Conservation (phyloP, 1,140 invertebrate species). For the Orius insidiosus region DNA sequence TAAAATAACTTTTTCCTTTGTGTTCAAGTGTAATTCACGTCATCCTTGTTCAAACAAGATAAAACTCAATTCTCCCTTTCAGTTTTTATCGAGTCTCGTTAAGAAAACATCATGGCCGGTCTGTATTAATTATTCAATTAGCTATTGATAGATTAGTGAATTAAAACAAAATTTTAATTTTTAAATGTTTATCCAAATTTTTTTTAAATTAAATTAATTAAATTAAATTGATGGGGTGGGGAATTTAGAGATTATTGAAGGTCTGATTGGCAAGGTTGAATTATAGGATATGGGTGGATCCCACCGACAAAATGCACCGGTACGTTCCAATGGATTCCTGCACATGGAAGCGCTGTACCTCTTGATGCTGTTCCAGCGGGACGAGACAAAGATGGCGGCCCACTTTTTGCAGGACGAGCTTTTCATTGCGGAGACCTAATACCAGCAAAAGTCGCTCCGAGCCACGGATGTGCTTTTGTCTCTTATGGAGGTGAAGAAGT, state of each 20-base stretch:
- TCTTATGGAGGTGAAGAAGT: constrained; percentile 42
- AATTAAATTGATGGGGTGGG: too few relatives aligned
- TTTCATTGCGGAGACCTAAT: constrained; percentile 51
- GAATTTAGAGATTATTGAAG: background rate
- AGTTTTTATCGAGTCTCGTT: too few relatives aligned
- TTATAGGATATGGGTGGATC: constrained; percentile 13
- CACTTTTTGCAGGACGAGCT: constrained; percentile 55
- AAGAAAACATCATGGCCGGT: too few relatives aligned
- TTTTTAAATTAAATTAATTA: too few relatives aligned
- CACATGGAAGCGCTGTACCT: constrained; percentile 21
- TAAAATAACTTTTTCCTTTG: too few relatives aligned
- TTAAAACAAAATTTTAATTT: background rate
- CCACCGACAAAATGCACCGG: constrained; percentile 12
- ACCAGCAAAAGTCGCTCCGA: constrained; percentile 57
- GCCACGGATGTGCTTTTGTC: constrained; percentile 42
- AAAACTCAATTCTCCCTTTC: too few relatives aligned
- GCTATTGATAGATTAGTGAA: background rate
- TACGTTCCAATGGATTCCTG: constrained; percentile 16
- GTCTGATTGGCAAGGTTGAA: too few relatives aligned
- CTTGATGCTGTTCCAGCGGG: constrained; percentile 44
- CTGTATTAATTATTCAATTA: background rate
- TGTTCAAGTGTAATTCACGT: too few relatives aligned
- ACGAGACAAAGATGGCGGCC: constrained; percentile 44
- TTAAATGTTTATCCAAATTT: background rate
- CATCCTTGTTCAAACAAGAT: too few relatives aligned